Evolutionary conservation across 2,888 invertebrate species (phyloP), one percentile per base, ranked within the genome.

Genomic region (Lasioglossum zephyrum): DNA sequence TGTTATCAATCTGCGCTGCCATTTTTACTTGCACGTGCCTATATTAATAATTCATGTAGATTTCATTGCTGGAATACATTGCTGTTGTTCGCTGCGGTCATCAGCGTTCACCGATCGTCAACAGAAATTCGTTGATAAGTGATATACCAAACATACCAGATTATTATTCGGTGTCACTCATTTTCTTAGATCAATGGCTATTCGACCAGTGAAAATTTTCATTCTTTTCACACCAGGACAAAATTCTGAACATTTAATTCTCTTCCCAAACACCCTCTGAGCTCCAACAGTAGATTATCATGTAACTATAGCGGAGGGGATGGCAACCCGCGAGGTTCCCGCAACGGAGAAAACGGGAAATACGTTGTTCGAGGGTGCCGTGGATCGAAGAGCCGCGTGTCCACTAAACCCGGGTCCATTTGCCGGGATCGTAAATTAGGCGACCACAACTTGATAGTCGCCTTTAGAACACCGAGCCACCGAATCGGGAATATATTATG

Each of bases 381-480:
- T 4, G 22, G 26, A n/a, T 73, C 70, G 79, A 66, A 66, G 60
- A 60, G 73, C 44, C 60, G 44, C 74, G 77, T 11, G n/a, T 75
- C 73, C 74, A 41, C 79, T 86, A 84, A 87, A 84, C 63, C 69
- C 77, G 66, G 63, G 80, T 81, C 84, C 81, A 86, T 86, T 87
- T 84, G 81, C 79, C n/a, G 81, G 47, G 81, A 84, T 81, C 86
- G 84, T 87, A 87, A 86, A 84, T 87, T 87, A 87, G 86, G 66
- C 74, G 84, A 79, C 87, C 86, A 75, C 87, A 86, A 84, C 76
- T 84, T 86, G 81, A 84, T 87, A 86, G 87, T 77, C 79, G 86
- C 87, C 83, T 87, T 83, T 87, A 74, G 87, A 87, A 84, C 81
- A 76, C 77, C 86, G 81, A 63, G 60, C 83, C 80, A 84, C 86